Conservation (phyloP, 1,140 invertebrate genomes). For the Ptiloglossa arizonensis region DNA sequence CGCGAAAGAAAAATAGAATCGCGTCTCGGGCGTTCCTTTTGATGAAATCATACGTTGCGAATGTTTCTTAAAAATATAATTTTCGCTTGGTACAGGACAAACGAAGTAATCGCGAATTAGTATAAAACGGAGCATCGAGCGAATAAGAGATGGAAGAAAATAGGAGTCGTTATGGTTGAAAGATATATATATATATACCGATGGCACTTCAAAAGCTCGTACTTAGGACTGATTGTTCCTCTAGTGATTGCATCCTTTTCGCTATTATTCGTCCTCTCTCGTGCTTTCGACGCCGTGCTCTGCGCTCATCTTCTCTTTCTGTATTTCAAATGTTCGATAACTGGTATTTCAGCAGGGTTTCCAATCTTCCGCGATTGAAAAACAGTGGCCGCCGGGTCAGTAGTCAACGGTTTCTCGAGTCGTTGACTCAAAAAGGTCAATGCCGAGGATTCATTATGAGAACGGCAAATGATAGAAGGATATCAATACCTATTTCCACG, state of each 20-base stretch:
- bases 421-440: neutral
- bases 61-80: no score
- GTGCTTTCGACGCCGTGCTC: neutral
- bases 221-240: constrained; percentile 37
- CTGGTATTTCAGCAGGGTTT: constrained; percentile 28
- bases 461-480: neutral
- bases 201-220: constrained; percentile 23
- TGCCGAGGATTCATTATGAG: neutral
- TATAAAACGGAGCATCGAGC: constrained; percentile 5
- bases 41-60: no score
- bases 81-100: no score
- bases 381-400: neutral
- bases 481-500: neutral
- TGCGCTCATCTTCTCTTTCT: neutral
- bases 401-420: neutral
- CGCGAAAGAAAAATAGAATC: no score
- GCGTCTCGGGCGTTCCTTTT: no score
- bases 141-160: constrained; percentile 33
- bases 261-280: neutral
- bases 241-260: constrained; percentile 13
- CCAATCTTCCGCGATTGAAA: constrained; percentile 17
- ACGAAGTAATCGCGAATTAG: neutral
- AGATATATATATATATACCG: constrained; percentile 13
- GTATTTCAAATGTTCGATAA: constrained; percentile 26
- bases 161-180: constrained; percentile 19